A percentile compares a stretch with the other conserved stretches of the same genome.
Conservation (phyloP, 2,113 vertebrate genomes). For the Scartelaos histophorus region DNA sequence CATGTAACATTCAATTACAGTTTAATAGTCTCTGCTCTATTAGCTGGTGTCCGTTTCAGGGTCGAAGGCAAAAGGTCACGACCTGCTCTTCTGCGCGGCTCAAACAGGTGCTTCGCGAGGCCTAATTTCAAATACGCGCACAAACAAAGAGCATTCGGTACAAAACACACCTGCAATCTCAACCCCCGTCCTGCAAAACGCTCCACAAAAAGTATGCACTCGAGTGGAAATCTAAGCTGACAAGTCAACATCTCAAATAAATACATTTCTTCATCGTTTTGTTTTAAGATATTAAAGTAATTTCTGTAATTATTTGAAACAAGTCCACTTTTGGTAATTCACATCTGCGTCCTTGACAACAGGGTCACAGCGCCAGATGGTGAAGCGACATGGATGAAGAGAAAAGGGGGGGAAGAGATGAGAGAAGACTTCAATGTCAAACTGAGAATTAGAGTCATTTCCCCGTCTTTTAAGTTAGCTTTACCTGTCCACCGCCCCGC, state of each 20-base stretch:
- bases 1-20: constrained; percentile 81
- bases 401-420: constrained; percentile 46
- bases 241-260: constrained; percentile 81
- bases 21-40: constrained; percentile 76
- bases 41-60: constrained; percentile 76
- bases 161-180: constrained; percentile 71
- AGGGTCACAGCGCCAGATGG: constrained; percentile 80
- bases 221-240: constrained; percentile 82
- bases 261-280: constrained; percentile 77
- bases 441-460: constrained; percentile 68
- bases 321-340: constrained; percentile 89
- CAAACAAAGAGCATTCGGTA: constrained; percentile 64
- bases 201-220: constrained; percentile 49
- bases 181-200: constrained; percentile 38
- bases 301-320: constrained; percentile 92
- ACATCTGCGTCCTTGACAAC: constrained; percentile 88
- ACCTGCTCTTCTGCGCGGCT: constrained; percentile 59
- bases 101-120: constrained; percentile 80
- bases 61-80: constrained; percentile 73
- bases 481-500: constrained; percentile 44
- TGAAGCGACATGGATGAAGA: constrained; percentile 51
- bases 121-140: constrained; percentile 58
- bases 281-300: constrained; percentile 89
- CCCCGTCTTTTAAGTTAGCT: constrained; percentile 50
- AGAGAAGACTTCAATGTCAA: constrained; percentile 60